A percentile compares a stretch with the other conserved stretches of the same genome.
Evolutionary conservation across 2,888 invertebrate genomes (phyloP).

Genomic region (Hirtodrosophila confusa): DNA sequence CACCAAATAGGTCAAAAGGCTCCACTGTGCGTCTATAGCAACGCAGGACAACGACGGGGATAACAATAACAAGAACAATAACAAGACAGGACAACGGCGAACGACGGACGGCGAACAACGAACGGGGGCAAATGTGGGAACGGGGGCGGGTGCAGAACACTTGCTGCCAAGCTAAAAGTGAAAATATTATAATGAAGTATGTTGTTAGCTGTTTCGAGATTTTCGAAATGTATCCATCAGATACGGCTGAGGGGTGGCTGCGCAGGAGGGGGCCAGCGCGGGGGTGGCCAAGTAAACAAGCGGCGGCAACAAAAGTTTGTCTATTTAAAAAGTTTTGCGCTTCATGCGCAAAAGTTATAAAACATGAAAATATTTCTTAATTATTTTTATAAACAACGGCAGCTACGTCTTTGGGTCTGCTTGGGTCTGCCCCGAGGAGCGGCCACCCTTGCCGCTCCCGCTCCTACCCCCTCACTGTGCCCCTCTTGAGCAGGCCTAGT

Average conservation of each 20-base stretch:
- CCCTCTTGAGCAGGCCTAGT: slow-evolving; percentile 12
- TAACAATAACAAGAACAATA: slow-evolving; percentile 65
- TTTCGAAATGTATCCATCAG: slow-evolving; percentile 72
- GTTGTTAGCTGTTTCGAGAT: slow-evolving; percentile 76
- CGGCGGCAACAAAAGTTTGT: slow-evolving; percentile 74
- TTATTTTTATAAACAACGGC: slow-evolving; percentile 78
- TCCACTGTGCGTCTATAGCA: slow-evolving; percentile 18
- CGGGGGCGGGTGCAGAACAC: slow-evolving; percentile 18
- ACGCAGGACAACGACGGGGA: slow-evolving; percentile 30
- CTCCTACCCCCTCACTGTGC: slow-evolving; percentile 6
- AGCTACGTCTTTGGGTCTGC: slow-evolving; percentile 32
- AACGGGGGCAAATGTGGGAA: neutral
- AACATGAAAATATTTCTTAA: slow-evolving; percentile 81
- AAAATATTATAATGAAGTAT: slow-evolving; percentile 79
- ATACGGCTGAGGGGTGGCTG: slow-evolving; percentile 19
- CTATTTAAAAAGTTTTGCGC: slow-evolving; percentile 75
- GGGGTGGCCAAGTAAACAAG: slow-evolving; percentile 62
- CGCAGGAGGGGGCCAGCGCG: neutral
- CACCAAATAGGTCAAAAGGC: no score
- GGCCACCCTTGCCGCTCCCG: neutral
- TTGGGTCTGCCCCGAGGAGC: slow-evolving; percentile 15
- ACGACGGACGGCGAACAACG: neutral
- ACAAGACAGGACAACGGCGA: slow-evolving; percentile 17
- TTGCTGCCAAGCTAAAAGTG: slow-evolving; percentile 69
- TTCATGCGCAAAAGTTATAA: slow-evolving; percentile 74